These are phyloP conservation scores for Eupsittula cactorum DNA, from an alignment of 2,113 vertebrate species.

Conservation along the genomic window DNA sequence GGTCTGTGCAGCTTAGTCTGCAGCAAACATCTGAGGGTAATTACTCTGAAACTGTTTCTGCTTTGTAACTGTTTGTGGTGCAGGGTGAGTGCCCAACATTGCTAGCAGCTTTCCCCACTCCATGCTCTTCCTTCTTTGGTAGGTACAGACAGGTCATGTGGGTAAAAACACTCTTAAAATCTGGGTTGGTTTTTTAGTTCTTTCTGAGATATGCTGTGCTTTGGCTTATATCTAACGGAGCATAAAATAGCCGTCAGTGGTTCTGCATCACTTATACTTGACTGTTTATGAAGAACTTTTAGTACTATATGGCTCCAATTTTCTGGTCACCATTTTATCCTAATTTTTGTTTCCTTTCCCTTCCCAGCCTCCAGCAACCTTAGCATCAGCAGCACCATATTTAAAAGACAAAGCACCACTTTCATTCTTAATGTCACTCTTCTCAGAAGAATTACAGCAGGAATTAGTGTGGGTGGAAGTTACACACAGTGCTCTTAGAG, in stretches of 20 bases:
- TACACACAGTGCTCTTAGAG: not conserved
- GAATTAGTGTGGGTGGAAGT: constrained; percentile 30
- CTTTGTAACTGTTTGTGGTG: not conserved
- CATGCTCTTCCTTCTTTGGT: not conserved
- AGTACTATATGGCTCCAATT: not conserved
- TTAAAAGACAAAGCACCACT: not conserved
- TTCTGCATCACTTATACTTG: not conserved
- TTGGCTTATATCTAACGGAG: not conserved
- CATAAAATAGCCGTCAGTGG: fast-evolving
- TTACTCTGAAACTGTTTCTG: not conserved
- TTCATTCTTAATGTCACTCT: not conserved
- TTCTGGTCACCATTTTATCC: not conserved
- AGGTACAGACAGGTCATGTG: not conserved
- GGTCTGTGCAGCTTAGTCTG: constrained; percentile 44
- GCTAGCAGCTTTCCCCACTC: not conserved
- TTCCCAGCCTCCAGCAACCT: not conserved
- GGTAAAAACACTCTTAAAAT: not conserved
- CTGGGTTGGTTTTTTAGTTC: not conserved
- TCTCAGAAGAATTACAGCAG: not conserved
- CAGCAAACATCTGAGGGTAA: constrained; percentile 11
- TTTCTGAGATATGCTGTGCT: not conserved
- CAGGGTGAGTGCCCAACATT: not conserved
- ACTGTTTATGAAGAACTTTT: not conserved
- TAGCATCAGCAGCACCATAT: not conserved
- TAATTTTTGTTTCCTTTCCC: not conserved